Evolutionary conservation across 2,797 vertebrate species (phyloP), one percentile per base, ranked within the genome.

Genomic region (Cyprinodon diabolis): DNA sequence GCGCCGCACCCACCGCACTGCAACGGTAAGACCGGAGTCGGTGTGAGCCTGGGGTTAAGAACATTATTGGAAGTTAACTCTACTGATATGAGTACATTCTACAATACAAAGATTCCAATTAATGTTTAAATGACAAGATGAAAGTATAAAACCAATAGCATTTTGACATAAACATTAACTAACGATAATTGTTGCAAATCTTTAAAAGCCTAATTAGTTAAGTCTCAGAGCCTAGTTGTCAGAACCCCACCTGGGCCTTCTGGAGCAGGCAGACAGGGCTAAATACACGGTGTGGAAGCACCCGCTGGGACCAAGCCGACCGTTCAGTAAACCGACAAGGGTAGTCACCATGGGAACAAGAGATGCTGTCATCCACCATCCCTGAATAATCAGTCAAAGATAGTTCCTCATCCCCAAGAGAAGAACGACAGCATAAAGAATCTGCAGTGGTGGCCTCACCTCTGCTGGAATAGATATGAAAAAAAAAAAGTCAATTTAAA

Each of bases 221-320:
- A 63, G 71, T 80, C 69, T 82, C 74, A 66, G 67, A 63, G 81
- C 77, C 17, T 79, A 48, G 57, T 83, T 73, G 76, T 81, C 66
- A 78, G 75, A 85, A 86, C 82, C 77, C 76, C 69, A 96, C 92
- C 90, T 95, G 87, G 14, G 96, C 96, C 77, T 71, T 86, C 58
- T 89, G 85, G 80, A 87, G 66, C 78, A 98, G 94, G 87, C 94
- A 93, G 55, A 66, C 35, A 0, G 98, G 96, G 89, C 96, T 94
- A 91, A 98, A 99, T 79, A 98, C 92, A 21, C 98, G 96, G 13
- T 98, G 90, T 58, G 97, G 96, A 90, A 99, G 95, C 84, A 96
- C 86, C 75, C 91, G 87, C 90, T 98, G 96, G 81, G 91, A 80
- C 75, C 84, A 79, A 17, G 96, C 94, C 68, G 78, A 79, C 79